These are phyloP conservation scores for Eutolmus rufibarbis DNA, from an alignment of 2,888 invertebrate genomes.

Conservation along the genomic window DNA sequence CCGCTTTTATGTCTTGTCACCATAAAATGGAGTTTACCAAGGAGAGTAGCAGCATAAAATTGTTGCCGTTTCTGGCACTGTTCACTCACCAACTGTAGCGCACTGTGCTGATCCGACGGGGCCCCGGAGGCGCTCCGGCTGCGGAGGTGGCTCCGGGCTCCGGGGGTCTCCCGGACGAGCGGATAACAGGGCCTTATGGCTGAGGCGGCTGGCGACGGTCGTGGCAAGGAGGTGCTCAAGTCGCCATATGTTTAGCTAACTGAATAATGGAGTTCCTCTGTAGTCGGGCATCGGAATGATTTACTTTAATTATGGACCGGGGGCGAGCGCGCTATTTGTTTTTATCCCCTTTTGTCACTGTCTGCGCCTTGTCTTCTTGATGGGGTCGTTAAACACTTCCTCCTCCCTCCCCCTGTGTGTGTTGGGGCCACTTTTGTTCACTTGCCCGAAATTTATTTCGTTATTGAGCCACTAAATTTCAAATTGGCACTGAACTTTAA, in stretches of 20 bases:
- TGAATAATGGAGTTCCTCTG: slow-evolving; percentile 48
- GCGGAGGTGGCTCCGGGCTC: not conserved
- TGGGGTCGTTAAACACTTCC: slow-evolving; percentile 33
- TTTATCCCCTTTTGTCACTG: slow-evolving; percentile 26
- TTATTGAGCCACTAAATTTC: slow-evolving; percentile 8
- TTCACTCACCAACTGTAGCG: slow-evolving; percentile 38
- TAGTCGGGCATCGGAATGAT: slow-evolving; percentile 47
- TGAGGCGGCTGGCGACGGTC: not conserved
- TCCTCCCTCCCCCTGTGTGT: not conserved
- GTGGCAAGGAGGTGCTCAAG: slow-evolving; percentile 30
- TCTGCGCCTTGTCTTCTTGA: slow-evolving; percentile 4
- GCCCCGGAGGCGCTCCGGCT: not conserved
- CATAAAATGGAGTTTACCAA: slow-evolving; percentile 47
- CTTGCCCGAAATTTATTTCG: slow-evolving; percentile 7
- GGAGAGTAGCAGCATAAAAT: slow-evolving; percentile 38
- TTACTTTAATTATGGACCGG: slow-evolving; percentile 46
- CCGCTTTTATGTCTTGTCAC: slow-evolving; percentile 47
- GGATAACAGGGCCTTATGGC: slow-evolving; percentile 24
- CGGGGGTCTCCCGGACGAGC: not conserved
- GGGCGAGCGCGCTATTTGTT: slow-evolving; percentile 39
- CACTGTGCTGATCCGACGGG: not conserved
- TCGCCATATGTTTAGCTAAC: slow-evolving; percentile 44
- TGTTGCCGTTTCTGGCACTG: slow-evolving; percentile 22
- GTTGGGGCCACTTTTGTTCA: not conserved
- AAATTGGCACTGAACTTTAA: slow-evolving; percentile 20